Evolutionary conservation across 2,113 vertebrate genomes (phyloP).

Genomic region (Pseudorasbora parva): DNA sequence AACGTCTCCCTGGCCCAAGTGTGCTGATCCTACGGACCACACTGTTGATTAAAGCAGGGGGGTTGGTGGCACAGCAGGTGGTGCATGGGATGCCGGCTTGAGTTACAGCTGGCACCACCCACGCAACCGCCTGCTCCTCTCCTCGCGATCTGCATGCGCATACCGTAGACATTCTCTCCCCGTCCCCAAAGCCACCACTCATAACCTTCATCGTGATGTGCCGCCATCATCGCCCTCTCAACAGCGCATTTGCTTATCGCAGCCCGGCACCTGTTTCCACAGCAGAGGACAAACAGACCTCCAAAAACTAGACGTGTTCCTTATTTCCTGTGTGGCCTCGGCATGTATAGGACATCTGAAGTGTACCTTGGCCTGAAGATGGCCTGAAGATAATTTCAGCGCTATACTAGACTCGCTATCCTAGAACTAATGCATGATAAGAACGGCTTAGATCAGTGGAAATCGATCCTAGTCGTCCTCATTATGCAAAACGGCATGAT

Average conservation of each 20-base stretch:
- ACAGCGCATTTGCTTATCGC: slow-evolving; percentile 32
- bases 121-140: not conserved
- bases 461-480: slow-evolving; percentile 29
- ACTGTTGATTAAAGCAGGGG: slow-evolving; percentile 35
- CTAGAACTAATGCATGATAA: slow-evolving; percentile 15
- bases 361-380: slow-evolving; percentile 24
- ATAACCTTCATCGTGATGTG: slow-evolving; percentile 42
- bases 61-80: slow-evolving; percentile 46
- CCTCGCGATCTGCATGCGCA: not conserved
- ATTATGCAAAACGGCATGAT: slow-evolving; percentile 32
- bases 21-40: slow-evolving; percentile 21
- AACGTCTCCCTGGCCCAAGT: slow-evolving; percentile 1
- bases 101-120: slow-evolving; percentile 45
- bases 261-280: not conserved
- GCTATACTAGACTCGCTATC: not conserved
- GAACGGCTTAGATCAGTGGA: slow-evolving; percentile 11
- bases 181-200: not conserved
- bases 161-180: slow-evolving; percentile 8
- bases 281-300: slow-evolving; percentile 26
- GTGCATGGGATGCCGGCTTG: slow-evolving; percentile 45
- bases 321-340: slow-evolving; percentile 11
- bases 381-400: slow-evolving; percentile 20
- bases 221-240: slow-evolving; percentile 26
- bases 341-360: not conserved
- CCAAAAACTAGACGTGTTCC: not conserved